A percentile compares a stretch with the other conserved stretches of the same genome.
Evolutionary conservation across 1,140 invertebrate species (phyloP).

Genomic region (Formica exsecta): DNA sequence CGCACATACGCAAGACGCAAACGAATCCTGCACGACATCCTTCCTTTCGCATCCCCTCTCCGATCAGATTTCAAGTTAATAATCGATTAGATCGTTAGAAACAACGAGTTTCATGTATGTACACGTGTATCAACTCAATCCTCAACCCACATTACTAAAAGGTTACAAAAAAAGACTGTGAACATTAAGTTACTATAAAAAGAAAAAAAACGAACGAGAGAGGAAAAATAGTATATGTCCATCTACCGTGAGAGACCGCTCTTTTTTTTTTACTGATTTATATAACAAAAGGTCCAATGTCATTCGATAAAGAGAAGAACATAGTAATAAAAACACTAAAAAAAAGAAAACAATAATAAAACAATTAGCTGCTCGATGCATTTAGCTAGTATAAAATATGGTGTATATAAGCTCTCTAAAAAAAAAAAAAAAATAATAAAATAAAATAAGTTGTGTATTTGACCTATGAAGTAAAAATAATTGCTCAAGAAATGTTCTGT

Average conservation of each 20-base stretch:
- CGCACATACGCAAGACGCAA: constrained; percentile 36
- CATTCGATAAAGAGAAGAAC: constrained; percentile 43
- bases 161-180: constrained; percentile 78
- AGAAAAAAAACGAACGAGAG: constrained; percentile 16
- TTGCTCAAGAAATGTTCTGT: constrained; percentile 39
- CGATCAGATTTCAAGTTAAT: constrained; percentile 66
- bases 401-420: neutral
- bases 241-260: constrained; percentile 68
- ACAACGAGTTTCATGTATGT: constrained; percentile 72
- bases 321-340: constrained; percentile 44
- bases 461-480: constrained; percentile 54
- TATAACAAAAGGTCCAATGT: constrained; percentile 36
- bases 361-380: constrained; percentile 54
- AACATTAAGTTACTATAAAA: constrained; percentile 75
- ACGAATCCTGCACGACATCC: constrained; percentile 11
- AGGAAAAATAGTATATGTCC: constrained; percentile 61
- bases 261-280: constrained; percentile 11
- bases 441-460: neutral
- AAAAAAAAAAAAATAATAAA: constrained; percentile 25
- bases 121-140: constrained; percentile 80
- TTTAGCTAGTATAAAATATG: neutral
- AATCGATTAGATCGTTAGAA: constrained; percentile 79
- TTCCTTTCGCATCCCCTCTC: constrained; percentile 43
- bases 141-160: constrained; percentile 80
- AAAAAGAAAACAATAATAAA: constrained; percentile 22